These are phyloP conservation scores for Anastrepha ludens DNA, from an alignment of 1,140 invertebrate genomes.

Conservation along the genomic window DNA sequence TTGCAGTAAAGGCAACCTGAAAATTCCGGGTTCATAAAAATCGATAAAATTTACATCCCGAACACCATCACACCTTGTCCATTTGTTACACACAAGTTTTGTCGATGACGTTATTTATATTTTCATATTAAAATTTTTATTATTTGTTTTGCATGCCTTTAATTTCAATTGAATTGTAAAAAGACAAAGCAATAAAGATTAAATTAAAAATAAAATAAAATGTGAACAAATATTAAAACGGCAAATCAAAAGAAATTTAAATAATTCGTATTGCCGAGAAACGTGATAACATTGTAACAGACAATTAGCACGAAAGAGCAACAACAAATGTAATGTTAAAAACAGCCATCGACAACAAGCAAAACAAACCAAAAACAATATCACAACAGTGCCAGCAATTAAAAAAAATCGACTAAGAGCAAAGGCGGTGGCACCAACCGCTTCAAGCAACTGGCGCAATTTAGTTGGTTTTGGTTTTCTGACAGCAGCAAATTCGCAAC, in stretches of 20 bases:
- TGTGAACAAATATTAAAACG: not conserved
- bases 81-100: not conserved
- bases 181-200: not conserved
- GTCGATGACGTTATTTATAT: slow-evolving; percentile 25
- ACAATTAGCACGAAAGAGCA: not conserved
- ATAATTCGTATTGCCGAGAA: slow-evolving; percentile 26
- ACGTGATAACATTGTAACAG: slow-evolving; percentile 16
- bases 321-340: not conserved
- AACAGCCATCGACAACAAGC: not conserved
- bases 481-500: slow-evolving; percentile 1
- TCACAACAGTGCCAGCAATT: not conserved
- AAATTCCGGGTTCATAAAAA: too few species aligned
- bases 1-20: too few species aligned
- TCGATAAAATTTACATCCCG: too few species aligned
- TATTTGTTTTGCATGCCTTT: not conserved
- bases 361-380: not conserved
- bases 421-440: not conserved
- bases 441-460: not conserved
- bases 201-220: not conserved
- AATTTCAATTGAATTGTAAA: not conserved
- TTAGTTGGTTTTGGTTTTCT: not conserved
- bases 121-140: not conserved
- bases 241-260: slow-evolving; percentile 20
- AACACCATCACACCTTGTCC: not conserved
- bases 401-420: not conserved